A percentile compares a stretch with the other conserved stretches of the same genome.
phyloP scores from a whole-genome alignment of 2,113 vertebrate species.

The Misgurnus anguillicaudatus region DNA sequence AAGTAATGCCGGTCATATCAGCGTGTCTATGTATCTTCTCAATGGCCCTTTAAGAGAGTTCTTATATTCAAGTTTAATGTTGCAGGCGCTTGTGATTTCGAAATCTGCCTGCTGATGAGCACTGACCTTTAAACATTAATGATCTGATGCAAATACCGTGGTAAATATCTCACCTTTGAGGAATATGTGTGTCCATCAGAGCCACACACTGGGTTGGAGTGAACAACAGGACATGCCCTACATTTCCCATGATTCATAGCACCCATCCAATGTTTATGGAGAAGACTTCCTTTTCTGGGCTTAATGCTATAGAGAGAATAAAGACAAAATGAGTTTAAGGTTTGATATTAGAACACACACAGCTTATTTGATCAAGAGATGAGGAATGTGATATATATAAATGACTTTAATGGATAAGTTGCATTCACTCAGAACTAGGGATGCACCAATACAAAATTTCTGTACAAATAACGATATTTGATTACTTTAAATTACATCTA shows the following conservation, averaged over 20 bases:
- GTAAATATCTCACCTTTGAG: constrained; percentile 75
- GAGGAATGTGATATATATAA: constrained; percentile 11
- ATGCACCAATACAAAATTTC: too few species aligned
- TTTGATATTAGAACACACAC: neutral
- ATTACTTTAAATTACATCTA: too few species aligned
- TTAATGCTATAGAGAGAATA: constrained; percentile 61
- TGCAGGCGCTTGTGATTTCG: too few species aligned
- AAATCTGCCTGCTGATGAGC: too few species aligned
- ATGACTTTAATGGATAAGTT: neutral
- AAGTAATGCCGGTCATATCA: too few species aligned
- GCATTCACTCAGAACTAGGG: too few species aligned
- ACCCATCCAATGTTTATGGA: constrained; percentile 80
- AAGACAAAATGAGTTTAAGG: neutral
- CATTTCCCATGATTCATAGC: constrained; percentile 80
- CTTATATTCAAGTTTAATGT: too few species aligned
- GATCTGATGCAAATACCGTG: neutral
- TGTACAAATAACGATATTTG: too few species aligned
- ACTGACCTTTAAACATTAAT: neutral
- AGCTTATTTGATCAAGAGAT: neutral
- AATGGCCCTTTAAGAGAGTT: too few species aligned
- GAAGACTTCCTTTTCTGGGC: constrained; percentile 74
- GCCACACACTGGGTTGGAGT: constrained; percentile 72
- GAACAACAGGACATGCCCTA: constrained; percentile 75
- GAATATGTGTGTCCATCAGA: constrained; percentile 88
- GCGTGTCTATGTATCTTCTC: too few species aligned